These are phyloP conservation scores for Pammene aurita DNA, from an alignment of 2,888 invertebrate species.

Conservation along the genomic window DNA sequence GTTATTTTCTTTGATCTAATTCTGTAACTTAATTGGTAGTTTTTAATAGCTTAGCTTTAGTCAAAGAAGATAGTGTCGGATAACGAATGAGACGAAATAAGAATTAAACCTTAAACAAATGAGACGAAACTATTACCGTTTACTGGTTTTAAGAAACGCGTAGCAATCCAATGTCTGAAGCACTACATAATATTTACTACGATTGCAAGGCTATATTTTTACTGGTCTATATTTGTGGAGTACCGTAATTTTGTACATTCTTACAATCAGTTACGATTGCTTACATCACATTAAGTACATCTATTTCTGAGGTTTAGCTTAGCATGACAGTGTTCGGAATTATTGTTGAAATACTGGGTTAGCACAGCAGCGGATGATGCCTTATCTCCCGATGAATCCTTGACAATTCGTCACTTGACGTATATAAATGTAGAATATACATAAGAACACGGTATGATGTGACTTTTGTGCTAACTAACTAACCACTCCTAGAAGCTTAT, in stretches of 20 bases:
- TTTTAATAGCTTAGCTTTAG: neutral
- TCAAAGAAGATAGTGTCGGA: neutral
- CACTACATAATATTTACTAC: neutral
- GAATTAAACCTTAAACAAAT: neutral
- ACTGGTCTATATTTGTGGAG: constrained; percentile 1
- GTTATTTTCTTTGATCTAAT: neutral
- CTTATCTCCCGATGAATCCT: too few species aligned
- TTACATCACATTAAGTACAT: neutral
- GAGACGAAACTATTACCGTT: neutral
- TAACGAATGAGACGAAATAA: neutral
- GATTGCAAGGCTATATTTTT: neutral
- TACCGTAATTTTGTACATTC: neutral
- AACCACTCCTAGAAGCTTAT: too few species aligned
- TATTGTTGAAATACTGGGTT: neutral
- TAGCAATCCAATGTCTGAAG: neutral
- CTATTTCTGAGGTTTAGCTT: neutral
- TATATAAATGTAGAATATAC: neutral
- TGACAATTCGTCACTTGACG: too few species aligned
- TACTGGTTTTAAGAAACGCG: neutral
- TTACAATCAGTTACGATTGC: neutral
- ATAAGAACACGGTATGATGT: neutral
- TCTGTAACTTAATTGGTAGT: neutral
- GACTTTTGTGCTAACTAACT: too few species aligned
- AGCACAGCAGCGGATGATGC: too few species aligned
- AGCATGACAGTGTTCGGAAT: neutral